Evolutionary conservation across 2,113 vertebrate genomes (phyloP), one percentile per base, ranked within the genome.

Genomic region (Labeo rohita): DNA sequence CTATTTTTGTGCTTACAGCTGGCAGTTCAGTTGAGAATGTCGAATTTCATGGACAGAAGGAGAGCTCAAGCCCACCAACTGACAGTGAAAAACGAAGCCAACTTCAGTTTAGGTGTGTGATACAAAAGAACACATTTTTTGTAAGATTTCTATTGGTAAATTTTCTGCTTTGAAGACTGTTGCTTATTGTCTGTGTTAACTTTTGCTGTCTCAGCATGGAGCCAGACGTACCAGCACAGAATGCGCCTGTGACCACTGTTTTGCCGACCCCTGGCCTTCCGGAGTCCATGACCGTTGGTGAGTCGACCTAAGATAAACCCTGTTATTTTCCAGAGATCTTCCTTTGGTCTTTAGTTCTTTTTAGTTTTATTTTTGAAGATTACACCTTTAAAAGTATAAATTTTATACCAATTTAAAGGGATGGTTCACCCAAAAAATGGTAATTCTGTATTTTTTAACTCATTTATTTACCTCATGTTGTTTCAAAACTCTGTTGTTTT

Each of bases 211-310:
- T 90, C 92, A 99, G 98, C 61, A 92, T 96, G 95, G 97, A 98
- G 91, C 92, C 93, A 86, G 94, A 93, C 89, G 91, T 96, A 76
- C 91, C 95, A 21, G 74, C 80, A 28, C 94, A 92, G 74, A 88
- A 89, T 76, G 91, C 93, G 45, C 84, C 95, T 2, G 91, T 96
- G 78, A 94, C 88, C 89, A 93, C 49, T 76, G 80, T 91, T 49
- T 89, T 97, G 90, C 95, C 96, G 79, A 91, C 95, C 79, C 87
- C 96, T 65, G 92, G 92, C 2, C 92, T 97, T 86, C 96, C 97
- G 3, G 98, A 99, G 91, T 96, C 97, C 34, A 99, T 99, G 98
- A 98, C 97, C 59, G 93, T 97, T 73, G 96, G 98, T 99, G 93
- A 97, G 98, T 97, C 88, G 8, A 56, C 18, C 8, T 45, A 8